Conservation (phyloP, 2,113 vertebrate genomes). For the Cyprinodon brontotheroides region DNA sequence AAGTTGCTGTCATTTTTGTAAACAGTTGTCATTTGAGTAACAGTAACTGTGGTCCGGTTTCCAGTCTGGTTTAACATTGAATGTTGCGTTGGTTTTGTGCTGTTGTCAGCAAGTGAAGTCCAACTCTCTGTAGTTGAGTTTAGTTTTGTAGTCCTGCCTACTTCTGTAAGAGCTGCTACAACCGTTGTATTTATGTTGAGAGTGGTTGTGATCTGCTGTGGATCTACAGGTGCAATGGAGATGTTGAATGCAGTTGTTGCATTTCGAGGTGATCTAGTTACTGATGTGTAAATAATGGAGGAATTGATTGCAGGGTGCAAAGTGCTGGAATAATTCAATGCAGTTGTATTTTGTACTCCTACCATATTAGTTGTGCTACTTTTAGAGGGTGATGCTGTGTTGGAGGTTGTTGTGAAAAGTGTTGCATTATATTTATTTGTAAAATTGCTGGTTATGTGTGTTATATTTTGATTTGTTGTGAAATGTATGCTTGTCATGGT, state of each 20-base stretch:
- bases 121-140: not conserved
- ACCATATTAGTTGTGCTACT: not conserved
- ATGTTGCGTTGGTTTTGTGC: conserved; percentile 10
- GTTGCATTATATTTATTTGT: not conserved
- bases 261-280: conserved; percentile 6
- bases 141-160: not conserved
- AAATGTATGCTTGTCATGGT: not conserved
- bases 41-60: conserved; percentile 11
- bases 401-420: not conserved
- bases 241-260: not conserved
- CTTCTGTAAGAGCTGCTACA: not conserved
- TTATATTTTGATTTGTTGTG: not conserved
- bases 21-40: conserved; percentile 4
- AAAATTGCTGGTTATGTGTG: not conserved
- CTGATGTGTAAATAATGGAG: not conserved
- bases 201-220: conserved; percentile 23
- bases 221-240: not conserved
- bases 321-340: not conserved
- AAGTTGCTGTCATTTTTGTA: not conserved
- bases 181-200: not conserved
- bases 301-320: not conserved
- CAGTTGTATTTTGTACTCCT: not conserved
- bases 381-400: not conserved
- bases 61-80: conserved; percentile 17
- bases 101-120: not conserved